phyloP scores from a whole-genome alignment of 2,797 vertebrate genomes.

The Petrocephalus sullivani region DNA sequence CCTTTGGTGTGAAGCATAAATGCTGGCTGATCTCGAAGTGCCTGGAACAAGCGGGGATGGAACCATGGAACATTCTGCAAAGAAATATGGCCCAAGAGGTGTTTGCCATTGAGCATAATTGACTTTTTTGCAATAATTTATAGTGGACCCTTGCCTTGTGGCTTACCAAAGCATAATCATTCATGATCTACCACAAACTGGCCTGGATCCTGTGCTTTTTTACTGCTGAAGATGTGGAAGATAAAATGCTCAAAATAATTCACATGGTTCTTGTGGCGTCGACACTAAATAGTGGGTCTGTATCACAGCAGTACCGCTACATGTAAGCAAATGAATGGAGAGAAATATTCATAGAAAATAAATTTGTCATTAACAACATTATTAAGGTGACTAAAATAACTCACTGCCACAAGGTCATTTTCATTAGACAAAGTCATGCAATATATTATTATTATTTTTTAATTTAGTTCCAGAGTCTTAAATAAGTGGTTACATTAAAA shows the following conservation, averaged over 20 bases:
- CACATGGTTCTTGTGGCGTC: not conserved
- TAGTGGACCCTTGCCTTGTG: not conserved
- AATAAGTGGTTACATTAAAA: not conserved
- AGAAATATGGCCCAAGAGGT: not conserved
- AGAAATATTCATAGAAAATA: not conserved
- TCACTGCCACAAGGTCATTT: not conserved
- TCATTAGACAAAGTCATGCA: constrained; percentile 9
- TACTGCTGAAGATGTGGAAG: not conserved
- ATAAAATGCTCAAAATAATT: not conserved
- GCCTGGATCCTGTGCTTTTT: not conserved
- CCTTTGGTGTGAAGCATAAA: not conserved
- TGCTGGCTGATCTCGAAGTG: not conserved
- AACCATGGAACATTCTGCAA: not conserved
- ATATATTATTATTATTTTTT: not conserved
- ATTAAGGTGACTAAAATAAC: constrained; percentile 7
- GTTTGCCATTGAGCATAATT: not conserved
- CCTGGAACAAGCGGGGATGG: not conserved
- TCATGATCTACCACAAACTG: not conserved
- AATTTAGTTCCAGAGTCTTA: not conserved
- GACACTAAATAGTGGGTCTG: not conserved
- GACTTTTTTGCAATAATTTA: not conserved
- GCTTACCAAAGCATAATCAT: not conserved
- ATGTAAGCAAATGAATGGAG: constrained; percentile 6
- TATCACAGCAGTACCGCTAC: not conserved
- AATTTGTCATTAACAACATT: constrained; percentile 10